Evolutionary conservation across 1,140 invertebrate genomes (phyloP).

Genomic region (Leptopilina boulardi): DNA sequence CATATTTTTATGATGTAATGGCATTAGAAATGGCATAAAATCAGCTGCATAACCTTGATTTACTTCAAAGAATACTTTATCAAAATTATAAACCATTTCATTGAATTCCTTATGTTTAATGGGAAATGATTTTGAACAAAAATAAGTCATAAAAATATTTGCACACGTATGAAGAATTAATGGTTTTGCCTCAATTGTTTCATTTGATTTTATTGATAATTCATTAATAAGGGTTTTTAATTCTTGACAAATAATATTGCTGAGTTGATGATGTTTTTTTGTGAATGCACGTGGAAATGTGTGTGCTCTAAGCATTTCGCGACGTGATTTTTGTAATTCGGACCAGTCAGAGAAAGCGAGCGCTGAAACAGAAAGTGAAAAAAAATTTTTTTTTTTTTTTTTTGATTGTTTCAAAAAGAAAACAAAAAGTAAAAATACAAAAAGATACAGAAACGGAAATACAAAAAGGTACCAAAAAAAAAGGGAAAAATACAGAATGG

Average conservation of each 20-base stretch:
- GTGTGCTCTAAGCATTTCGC: slow-evolving; percentile 86
- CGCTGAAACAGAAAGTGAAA: slow-evolving; percentile 78
- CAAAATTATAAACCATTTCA: slow-evolving; percentile 84
- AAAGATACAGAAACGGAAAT: too few relatives aligned
- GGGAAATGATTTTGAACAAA: slow-evolving; percentile 86
- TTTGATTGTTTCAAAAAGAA: too few relatives aligned
- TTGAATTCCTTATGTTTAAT: slow-evolving; percentile 81
- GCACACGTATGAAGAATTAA: slow-evolving; percentile 83
- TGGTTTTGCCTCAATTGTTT: slow-evolving; percentile 76
- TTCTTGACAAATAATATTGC: slow-evolving; percentile 80
- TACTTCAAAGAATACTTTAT: slow-evolving; percentile 92
- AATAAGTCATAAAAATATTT: slow-evolving; percentile 91
- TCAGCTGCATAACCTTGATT: slow-evolving; percentile 92
- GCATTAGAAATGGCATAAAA: slow-evolving; percentile 89
- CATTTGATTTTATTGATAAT: slow-evolving; percentile 68
- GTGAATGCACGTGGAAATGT: slow-evolving; percentile 86
- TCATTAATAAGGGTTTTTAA: slow-evolving; percentile 78
- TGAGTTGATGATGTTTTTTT: slow-evolving; percentile 81
- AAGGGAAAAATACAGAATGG: too few relatives aligned
- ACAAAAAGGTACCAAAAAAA: too few relatives aligned
- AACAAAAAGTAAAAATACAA: too few relatives aligned
- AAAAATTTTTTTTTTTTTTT: too few relatives aligned
- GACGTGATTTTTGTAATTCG: slow-evolving; percentile 84
- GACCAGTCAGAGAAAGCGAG: slow-evolving; percentile 92
- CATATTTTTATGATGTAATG: slow-evolving; percentile 84